phyloP scores from a whole-genome alignment of 2,797 vertebrate genomes.

The Anniella stebbinsi region DNA sequence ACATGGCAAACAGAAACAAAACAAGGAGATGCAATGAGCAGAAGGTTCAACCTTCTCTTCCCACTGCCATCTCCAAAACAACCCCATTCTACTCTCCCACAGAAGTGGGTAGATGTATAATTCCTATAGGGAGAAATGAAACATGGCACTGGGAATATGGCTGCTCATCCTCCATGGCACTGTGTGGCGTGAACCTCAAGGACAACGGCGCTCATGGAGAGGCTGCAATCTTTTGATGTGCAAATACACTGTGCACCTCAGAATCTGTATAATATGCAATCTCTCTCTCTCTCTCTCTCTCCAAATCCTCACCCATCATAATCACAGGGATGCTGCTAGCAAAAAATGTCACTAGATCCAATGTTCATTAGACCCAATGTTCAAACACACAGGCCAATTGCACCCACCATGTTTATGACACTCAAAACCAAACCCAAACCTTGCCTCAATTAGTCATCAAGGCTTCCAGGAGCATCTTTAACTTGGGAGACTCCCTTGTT shows the following conservation, averaged over 20 bases:
- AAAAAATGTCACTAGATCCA: too few relatives aligned
- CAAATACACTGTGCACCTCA: not conserved
- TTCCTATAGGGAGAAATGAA: not conserved
- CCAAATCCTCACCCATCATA: too few relatives aligned
- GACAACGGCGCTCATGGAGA: not conserved
- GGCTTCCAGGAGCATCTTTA: not conserved
- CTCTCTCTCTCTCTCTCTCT: not conserved
- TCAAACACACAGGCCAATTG: not conserved
- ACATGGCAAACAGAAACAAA: too few relatives aligned
- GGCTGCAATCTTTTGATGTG: not conserved
- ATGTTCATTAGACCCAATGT: too few relatives aligned
- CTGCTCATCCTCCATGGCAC: not conserved
- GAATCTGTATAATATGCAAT: not conserved
- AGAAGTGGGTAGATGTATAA: not conserved
- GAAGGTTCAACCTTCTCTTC: not conserved
- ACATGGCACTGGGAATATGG: too few relatives aligned
- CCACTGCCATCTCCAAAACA: not conserved
- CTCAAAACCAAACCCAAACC: conserved; percentile 12
- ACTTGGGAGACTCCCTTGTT: not conserved
- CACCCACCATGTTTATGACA: not conserved
- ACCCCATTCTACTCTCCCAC: not conserved
- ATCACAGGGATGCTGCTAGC: too few relatives aligned
- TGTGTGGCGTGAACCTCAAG: not conserved
- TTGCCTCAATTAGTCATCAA: not conserved
- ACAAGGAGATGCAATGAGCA: not conserved